Evolutionary conservation across 37 sponge, comb jelly and placozoan genomes (phyloP).

Genomic region (Ephydatia muelleri): DNA sequence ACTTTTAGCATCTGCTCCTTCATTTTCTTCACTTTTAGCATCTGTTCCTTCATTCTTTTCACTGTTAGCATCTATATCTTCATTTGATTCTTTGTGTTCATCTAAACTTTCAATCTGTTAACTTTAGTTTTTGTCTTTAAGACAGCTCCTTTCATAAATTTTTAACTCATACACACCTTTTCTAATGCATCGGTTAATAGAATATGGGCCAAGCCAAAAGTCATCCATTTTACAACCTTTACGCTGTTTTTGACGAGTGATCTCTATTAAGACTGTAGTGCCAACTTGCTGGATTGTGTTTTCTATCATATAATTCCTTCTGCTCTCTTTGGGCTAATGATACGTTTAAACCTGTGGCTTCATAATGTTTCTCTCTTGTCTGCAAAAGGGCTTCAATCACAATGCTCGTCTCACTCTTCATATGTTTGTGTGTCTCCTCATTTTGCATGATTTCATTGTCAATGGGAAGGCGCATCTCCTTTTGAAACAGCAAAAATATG

Average conservation of each 20-base stretch:
- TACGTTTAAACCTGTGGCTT: conserved; percentile 23
- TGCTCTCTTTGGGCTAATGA: conserved; percentile 24
- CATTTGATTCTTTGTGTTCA: too few species aligned
- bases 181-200: not conserved
- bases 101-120: not conserved
- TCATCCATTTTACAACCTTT: conserved; percentile 36
- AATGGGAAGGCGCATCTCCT: not conserved
- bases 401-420: not conserved
- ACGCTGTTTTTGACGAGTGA: conserved; percentile 17
- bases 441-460: not conserved
- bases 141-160: not conserved
- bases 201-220: not conserved
- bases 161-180: conserved; percentile 2
- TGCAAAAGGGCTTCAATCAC: not conserved
- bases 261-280: conserved; percentile 32
- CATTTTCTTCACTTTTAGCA: too few species aligned
- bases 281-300: conserved; percentile 21
- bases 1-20: too few species aligned
- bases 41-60: too few species aligned
- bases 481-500: conserved; percentile 16
- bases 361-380: conserved; percentile 13
- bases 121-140: not conserved
- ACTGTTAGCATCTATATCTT: too few species aligned
- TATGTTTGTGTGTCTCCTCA: not conserved
- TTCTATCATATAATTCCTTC: conserved; percentile 46